phyloP scores from a whole-genome alignment of 2,113 vertebrate species.

The Cryptotis parvus region DNA sequence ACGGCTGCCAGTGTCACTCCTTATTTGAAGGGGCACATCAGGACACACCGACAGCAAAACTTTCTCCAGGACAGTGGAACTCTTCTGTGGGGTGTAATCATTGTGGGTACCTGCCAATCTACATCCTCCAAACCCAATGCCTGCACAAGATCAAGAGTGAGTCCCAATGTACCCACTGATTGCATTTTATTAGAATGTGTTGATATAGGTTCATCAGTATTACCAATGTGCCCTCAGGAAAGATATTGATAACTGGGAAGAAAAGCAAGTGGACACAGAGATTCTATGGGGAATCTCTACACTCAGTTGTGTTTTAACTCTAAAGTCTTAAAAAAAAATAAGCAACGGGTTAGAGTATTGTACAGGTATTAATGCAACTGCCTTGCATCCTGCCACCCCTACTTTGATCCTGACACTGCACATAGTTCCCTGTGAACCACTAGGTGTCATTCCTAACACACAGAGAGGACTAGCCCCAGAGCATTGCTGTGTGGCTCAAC shows the following conservation, averaged over 20 bases:
- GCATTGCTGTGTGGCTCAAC: no score
- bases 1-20: background rate
- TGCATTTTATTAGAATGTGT: background rate
- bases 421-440: no score
- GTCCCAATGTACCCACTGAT: background rate
- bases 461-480: no score
- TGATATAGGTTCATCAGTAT: background rate
- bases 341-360: no score
- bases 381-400: no score
- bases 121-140: background rate
- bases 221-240: background rate
- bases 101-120: background rate
- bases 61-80: background rate
- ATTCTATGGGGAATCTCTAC: background rate
- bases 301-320: background rate
- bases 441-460: no score
- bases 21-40: background rate
- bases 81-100: background rate
- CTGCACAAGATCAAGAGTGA: background rate
- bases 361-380: no score
- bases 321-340: background rate
- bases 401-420: no score
- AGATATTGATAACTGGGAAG: background rate
- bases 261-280: no score
- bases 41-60: background rate